phyloP scores from a whole-genome alignment of 2,888 invertebrate genomes.

The Abscondita cerata region DNA sequence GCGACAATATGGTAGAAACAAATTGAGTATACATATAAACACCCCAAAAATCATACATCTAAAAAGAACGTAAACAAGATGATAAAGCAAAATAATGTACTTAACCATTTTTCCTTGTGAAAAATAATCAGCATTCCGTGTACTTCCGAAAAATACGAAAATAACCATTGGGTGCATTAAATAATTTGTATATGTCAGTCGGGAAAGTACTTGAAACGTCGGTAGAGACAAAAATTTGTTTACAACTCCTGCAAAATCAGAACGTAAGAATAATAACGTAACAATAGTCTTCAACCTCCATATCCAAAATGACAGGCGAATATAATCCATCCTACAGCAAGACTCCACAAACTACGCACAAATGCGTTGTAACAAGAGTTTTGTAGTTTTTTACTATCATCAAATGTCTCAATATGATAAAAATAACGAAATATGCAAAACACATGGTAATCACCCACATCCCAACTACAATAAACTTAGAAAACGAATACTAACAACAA shows the following conservation, averaged over 20 bases:
- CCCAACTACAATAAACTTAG: no score
- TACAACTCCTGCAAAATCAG: conserved; percentile 56
- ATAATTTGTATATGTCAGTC: conserved; percentile 64
- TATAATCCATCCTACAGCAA: conserved; percentile 60
- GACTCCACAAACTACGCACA: conserved; percentile 59
- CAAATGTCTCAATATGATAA: neutral
- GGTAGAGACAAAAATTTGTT: conserved; percentile 62
- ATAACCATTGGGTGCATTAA: conserved; percentile 58
- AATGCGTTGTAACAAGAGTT: conserved; percentile 52
- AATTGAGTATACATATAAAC: neutral
- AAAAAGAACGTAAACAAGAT: no score
- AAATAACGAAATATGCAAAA: neutral
- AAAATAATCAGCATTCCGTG: no score
- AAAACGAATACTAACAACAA: no score
- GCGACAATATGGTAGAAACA: neutral
- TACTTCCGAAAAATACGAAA: no score
- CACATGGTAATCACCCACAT: no score
- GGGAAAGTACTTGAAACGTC: conserved; percentile 62
- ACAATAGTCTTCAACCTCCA: conserved; percentile 56
- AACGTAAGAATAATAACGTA: no score
- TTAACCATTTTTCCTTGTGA: no score
- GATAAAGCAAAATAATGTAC: no score
- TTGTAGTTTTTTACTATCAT: conserved; percentile 5
- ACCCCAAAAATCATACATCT: neutral
- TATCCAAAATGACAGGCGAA: conserved; percentile 60